Evolutionary conservation across 2,888 invertebrate species (phyloP).

Genomic region (Catocala fraxini): DNA sequence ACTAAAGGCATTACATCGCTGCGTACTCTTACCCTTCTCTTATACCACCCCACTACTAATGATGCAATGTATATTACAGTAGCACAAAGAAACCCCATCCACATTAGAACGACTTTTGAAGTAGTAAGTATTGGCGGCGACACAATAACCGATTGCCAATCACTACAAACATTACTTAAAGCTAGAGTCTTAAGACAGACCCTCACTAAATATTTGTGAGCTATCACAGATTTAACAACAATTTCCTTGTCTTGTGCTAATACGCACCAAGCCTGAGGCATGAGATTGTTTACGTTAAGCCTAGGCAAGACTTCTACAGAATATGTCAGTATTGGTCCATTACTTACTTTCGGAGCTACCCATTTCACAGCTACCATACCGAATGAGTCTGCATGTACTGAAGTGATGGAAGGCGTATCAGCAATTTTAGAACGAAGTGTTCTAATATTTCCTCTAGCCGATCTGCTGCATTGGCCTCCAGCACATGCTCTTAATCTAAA

Average conservation of each 20-base stretch:
- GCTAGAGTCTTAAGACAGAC: conserved; percentile 57
- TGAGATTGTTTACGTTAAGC: conserved; percentile 44
- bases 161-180: conserved; percentile 48
- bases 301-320: conserved; percentile 70
- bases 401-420: conserved; percentile 62
- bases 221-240: conserved; percentile 53
- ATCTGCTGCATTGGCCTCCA: conserved; percentile 67
- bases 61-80: conserved; percentile 61
- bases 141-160: conserved; percentile 37
- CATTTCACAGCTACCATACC: conserved; percentile 68
- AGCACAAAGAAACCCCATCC: conserved; percentile 65
- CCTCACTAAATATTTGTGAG: conserved; percentile 54
- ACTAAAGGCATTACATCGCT: conserved; percentile 68
- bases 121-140: conserved; percentile 14
- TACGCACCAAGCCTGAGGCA: conserved; percentile 70
- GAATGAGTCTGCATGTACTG: conserved; percentile 50
- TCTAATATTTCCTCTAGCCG: conserved; percentile 67
- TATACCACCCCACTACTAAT: conserved; percentile 55
- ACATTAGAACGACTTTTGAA: conserved; percentile 55
- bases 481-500: conserved; percentile 75
- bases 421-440: conserved; percentile 65
- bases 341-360: conserved; percentile 69
- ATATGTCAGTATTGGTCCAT: conserved; percentile 77
- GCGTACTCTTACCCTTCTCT: conserved; percentile 20
- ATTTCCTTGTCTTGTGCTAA: conserved; percentile 52